Evolutionary conservation across 2,797 vertebrate species (phyloP), one percentile per base, ranked within the genome.

Genomic region (Manis pentadactyla): DNA sequence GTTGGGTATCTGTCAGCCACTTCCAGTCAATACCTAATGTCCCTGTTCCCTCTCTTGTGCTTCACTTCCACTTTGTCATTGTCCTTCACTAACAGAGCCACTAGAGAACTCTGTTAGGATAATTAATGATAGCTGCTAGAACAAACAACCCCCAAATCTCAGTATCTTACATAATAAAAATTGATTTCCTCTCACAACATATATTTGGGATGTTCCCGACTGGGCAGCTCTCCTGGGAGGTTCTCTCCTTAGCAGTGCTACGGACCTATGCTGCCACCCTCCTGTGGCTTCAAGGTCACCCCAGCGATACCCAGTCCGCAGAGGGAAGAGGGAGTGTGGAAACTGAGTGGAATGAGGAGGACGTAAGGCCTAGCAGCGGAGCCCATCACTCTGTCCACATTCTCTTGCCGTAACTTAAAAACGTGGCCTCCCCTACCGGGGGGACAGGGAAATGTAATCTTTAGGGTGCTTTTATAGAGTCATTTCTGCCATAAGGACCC

Each of bases 81-180:
- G 73, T 63, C 73, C 34, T 64, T 86, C 34, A 71, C 37, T 79
- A 46, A 71, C 42, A 14, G 64, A 79, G 19, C 55, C 81, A 55
- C 64, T 53, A 18, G 37, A 95, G 74, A 79, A 64, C 64, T 66
- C 87, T 51, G 51, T 84, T 94, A 73, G 74, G 25, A 27, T 49
- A 53, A 87, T 81, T 64, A 79, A 91, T 64, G 73, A 29, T 37
- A 23, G 73, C 46, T 46, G 53, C 81, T 73, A 25, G 37, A 94
- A 29, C 93, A 86, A 78, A 79, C 83, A 34, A 87, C 7, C 10
- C 49, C 57, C 37, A 64, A 64, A 66, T 57, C 74, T 71, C 88
- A n/a, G 64, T 25, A 42, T 14, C 85, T 42, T 7, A 64, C 66
- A 34, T 64, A 27, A 55, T 64, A 27, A 81, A 46, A 23, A 69